Base-by-base conservation (phyloP, 2,888 invertebrate genomes). In the Dolichopus griseipennis region DNA sequence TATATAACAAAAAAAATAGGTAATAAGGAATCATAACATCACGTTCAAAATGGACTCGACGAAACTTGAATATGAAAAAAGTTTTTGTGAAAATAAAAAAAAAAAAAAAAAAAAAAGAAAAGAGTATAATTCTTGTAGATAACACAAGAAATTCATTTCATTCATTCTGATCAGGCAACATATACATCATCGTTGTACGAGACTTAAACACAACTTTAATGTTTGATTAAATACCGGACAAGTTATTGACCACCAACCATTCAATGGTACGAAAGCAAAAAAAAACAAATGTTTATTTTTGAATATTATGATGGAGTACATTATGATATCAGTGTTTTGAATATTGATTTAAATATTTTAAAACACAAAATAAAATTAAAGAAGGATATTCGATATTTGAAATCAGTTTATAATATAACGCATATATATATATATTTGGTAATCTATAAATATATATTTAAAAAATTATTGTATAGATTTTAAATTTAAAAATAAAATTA, bases 11-110 rank as follows among this genome's bases (percentile, higher is more conserved):
- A 8, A 5, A 34, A 8, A 7, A 7, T 12, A 37, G 12, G 12
- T 37, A 8, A 37, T 37, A 37, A 37, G 37, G 15, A 52, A 18
- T 52, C 52, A 52, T 18, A 18, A 12, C 6, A 52, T 52, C 52
- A 52, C 52, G 52, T 52, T 52, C 52, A 52, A 52, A n/a, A 52
- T 52, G 52, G 52, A 52, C 52, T 52, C 52, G 52, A 52, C 52
- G 52, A 52, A 52, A 52, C 52, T 52, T 18, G 52, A 52, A 52
- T 52, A 52, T 52, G n/a, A 52, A 52, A 52, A 43, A 52, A 52
- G 52, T 52, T 52, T 27, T 15, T 6, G n/a, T 27, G 27, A 27
- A 27, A 27, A 27, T 18, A 52, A 52, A 52, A 52, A 18, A 52
- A 52, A n/a, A 37, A 37, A n/a, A n/a, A n/a, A 27, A 27, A 27